These are phyloP conservation scores for Hypselothyrea guttata DNA, from an alignment of 2,888 invertebrate genomes.

Conservation along the genomic window DNA sequence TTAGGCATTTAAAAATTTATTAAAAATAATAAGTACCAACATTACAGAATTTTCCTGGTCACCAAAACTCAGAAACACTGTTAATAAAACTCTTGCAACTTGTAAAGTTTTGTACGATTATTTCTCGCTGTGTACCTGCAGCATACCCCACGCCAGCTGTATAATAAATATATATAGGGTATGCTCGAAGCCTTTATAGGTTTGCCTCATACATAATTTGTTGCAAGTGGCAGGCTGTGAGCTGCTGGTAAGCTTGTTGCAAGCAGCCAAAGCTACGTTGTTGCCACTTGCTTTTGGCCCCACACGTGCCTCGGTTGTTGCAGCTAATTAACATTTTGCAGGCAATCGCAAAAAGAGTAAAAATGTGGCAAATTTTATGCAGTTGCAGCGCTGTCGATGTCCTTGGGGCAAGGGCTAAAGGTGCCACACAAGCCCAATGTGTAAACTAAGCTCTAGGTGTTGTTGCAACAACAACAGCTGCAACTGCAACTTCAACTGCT, in stretches of 20 bases:
- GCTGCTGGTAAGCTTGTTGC: slow-evolving; percentile 9
- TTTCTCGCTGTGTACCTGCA: no score
- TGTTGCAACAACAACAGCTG: slow-evolving; percentile 9
- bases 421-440: slow-evolving; percentile 29
- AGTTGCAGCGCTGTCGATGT: slow-evolving; percentile 45
- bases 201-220: slow-evolving; percentile 40
- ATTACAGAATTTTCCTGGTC: no score
- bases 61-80: no score
- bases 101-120: no score
- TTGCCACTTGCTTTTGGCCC: slow-evolving; percentile 21
- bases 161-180: no score
- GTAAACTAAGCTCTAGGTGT: no score
- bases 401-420: slow-evolving; percentile 38
- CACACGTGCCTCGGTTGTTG: slow-evolving; percentile 37
- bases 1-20: no score
- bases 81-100: no score
- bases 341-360: slow-evolving; percentile 44
- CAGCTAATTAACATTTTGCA: slow-evolving; percentile 53
- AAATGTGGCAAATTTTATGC: slow-evolving; percentile 65
- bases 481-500: no score
- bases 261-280: slow-evolving; percentile 12
- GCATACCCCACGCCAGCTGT: no score
- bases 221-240: slow-evolving; percentile 20
- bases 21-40: no score
- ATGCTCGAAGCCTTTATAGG: no score